These are phyloP conservation scores for Sthenelais limicola DNA, from an alignment of 2,888 invertebrate genomes.

Conservation along the genomic window DNA sequence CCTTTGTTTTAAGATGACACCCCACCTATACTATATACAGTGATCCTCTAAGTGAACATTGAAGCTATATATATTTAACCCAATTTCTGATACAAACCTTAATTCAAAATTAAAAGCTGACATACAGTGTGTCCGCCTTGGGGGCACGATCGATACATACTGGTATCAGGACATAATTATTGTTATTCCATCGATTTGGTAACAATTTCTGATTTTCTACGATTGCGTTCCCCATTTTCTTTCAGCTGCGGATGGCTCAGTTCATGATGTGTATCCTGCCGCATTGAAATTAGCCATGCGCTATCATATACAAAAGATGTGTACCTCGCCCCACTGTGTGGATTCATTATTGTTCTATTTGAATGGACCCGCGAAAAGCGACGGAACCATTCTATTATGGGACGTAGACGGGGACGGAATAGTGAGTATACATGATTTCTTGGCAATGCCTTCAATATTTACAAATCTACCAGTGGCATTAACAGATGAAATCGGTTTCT, in stretches of 20 bases:
- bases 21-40: too few relatives aligned
- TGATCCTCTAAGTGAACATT: too few relatives aligned
- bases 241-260: constrained; percentile 6
- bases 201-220: too few relatives aligned
- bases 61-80: too few relatives aligned
- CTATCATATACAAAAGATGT: constrained; percentile 74
- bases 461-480: not conserved
- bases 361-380: constrained; percentile 73
- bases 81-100: too few relatives aligned
- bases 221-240: not conserved
- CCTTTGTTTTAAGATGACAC: too few relatives aligned
- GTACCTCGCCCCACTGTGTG: constrained; percentile 73
- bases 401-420: constrained; percentile 74
- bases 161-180: too few relatives aligned
- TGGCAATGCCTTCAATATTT: not conserved
- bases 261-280: constrained; percentile 68
- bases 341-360: constrained; percentile 75
- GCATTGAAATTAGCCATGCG: constrained; percentile 74
- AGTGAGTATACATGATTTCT: too few relatives aligned
- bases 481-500: not conserved
- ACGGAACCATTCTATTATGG: constrained; percentile 75
- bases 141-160: too few relatives aligned
- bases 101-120: too few relatives aligned
- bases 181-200: too few relatives aligned
- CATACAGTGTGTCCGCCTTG: too few relatives aligned